Evolutionary conservation across 2,888 invertebrate species (phyloP).

Genomic region (Sinhomidia bicolor): DNA sequence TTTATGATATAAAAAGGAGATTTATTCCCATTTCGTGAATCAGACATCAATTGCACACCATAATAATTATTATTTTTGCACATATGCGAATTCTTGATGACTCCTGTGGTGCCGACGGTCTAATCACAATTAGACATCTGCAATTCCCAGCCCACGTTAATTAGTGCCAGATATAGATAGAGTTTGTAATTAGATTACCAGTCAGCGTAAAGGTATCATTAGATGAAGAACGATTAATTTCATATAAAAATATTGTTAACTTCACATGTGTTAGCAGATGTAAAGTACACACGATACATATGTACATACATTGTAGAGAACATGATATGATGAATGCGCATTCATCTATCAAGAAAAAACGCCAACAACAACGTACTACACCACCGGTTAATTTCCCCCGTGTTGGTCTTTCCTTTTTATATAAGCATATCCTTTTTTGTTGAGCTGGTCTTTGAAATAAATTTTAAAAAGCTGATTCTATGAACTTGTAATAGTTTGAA

Average conservation of each 20-base stretch:
- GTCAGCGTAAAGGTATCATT: constrained; percentile 69
- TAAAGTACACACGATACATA: neutral
- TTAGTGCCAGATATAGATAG: constrained; percentile 65
- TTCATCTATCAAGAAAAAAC: neutral
- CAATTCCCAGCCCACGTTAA: constrained; percentile 71
- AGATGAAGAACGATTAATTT: constrained; percentile 71
- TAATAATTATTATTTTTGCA: constrained; percentile 72
- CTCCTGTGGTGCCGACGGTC: constrained; percentile 70
- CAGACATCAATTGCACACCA: constrained; percentile 69
- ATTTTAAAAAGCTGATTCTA: constrained; percentile 36
- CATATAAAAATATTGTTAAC: constrained; percentile 67
- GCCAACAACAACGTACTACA: neutral
- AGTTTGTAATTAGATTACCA: constrained; percentile 70
- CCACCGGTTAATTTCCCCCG: constrained; percentile 44
- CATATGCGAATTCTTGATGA: constrained; percentile 72
- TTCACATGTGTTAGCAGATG: constrained; percentile 44
- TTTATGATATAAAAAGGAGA: constrained; percentile 50
- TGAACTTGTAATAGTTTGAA: constrained; percentile 32
- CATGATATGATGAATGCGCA: constrained; percentile 5
- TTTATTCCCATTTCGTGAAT: constrained; percentile 66
- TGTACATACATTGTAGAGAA: neutral
- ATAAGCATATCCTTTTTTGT: too few species aligned
- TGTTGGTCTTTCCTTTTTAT: constrained; percentile 6
- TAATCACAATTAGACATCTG: constrained; percentile 72
- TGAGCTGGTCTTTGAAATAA: neutral